Evolutionary conservation across 2,888 invertebrate genomes (phyloP).

Genomic region (Byasa hedistus): DNA sequence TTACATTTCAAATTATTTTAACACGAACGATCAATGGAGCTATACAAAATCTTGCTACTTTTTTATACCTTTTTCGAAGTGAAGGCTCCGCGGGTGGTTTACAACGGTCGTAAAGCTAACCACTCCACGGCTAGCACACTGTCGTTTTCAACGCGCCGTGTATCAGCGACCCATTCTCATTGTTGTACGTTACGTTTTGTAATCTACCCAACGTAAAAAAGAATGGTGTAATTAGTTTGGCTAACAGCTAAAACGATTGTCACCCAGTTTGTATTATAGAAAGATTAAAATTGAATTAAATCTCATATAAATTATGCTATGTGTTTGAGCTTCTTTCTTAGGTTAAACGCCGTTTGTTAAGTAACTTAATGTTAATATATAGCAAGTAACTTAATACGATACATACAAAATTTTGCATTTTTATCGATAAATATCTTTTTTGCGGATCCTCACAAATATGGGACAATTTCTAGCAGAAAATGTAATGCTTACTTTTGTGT

Average conservation of each 20-base stretch:
- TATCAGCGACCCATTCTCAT: constrained; percentile 44
- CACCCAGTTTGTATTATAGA: no score
- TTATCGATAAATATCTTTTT: no score
- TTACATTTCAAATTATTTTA: constrained; percentile 6
- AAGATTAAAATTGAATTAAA: no score
- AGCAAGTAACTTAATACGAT: no score
- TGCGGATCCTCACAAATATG: no score
- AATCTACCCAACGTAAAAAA: background rate
- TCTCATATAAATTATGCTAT: no score
- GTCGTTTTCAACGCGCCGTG: constrained; percentile 46
- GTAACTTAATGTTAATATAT: no score
- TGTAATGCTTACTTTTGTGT: no score
- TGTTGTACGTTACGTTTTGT: constrained; percentile 44
- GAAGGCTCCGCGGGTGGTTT: constrained; percentile 69
- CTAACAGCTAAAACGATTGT: background rate
- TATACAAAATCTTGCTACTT: background rate
- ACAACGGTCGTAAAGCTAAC: constrained; percentile 62
- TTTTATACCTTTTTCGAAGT: constrained; percentile 34
- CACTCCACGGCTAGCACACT: constrained; percentile 57
- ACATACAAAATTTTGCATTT: no score
- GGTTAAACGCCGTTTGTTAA: no score
- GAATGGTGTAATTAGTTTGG: background rate
- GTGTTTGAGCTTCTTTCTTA: no score
- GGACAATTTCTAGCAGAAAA: no score
- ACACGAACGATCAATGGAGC: constrained; percentile 2